A percentile compares a stretch with the other conserved stretches of the same genome.
Conservation (phyloP, 2,113 vertebrate genomes). For the Clinocottus analis region DNA sequence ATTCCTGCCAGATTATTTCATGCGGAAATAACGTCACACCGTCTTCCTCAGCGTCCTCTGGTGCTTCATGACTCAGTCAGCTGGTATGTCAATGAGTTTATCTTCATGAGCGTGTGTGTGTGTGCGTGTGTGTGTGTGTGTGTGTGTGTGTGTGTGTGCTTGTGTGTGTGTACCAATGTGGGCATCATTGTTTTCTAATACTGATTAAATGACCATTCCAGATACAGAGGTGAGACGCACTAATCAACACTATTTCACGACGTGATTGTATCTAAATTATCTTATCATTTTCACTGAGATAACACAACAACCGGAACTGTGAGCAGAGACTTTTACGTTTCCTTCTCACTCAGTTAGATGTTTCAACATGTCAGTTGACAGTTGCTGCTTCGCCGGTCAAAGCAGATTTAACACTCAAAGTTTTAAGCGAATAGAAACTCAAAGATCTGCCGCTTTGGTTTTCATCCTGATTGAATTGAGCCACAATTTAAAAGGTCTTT, state of each 20-base stretch:
- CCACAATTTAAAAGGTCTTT: no score
- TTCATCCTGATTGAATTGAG: neutral
- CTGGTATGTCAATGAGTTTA: slow-evolving; percentile 32
- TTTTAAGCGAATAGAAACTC: neutral
- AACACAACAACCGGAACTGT: slow-evolving; percentile 12
- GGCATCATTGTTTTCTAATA: slow-evolving; percentile 1
- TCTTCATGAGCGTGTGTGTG: slow-evolving; percentile 8
- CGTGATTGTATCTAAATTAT: slow-evolving; percentile 1
- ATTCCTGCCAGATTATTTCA: slow-evolving; percentile 18
- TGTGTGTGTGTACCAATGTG: slow-evolving; percentile 8
- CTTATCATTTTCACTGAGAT: slow-evolving; percentile 3
- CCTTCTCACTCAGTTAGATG: neutral
- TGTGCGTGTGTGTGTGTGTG: slow-evolving; percentile 18
- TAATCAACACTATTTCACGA: slow-evolving; percentile 1
- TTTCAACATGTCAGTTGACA: neutral
- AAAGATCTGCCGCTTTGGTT: neutral
- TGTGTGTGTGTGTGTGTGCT: slow-evolving; percentile 25
- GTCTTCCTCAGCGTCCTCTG: slow-evolving; percentile 60
- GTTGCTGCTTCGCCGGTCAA: neutral
- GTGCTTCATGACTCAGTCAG: slow-evolving; percentile 56
- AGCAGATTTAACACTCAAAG: neutral
- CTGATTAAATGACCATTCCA: slow-evolving; percentile 30
- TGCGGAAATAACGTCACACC: slow-evolving; percentile 59
- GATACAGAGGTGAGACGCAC: slow-evolving; percentile 2
- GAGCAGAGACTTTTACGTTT: slow-evolving; percentile 14